Evolutionary conservation across 2,797 vertebrate species (phyloP).

Genomic region (Trichosurus vulpecula): DNA sequence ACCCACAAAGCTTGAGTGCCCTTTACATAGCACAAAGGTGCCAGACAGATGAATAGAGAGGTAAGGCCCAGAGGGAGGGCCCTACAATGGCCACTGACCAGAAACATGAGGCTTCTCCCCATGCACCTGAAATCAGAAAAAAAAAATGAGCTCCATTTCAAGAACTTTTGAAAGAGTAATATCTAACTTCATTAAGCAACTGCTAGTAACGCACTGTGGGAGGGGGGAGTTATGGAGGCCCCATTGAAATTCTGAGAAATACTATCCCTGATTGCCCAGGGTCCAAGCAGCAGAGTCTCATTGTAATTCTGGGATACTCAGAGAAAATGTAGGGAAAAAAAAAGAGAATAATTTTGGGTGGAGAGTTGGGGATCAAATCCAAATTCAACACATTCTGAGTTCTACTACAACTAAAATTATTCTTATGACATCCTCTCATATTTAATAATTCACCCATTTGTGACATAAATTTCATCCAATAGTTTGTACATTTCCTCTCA

Average conservation of each 20-base stretch:
- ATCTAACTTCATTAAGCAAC: neutral
- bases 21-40: slow-evolving; percentile 65
- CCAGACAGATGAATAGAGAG: slow-evolving; percentile 63
- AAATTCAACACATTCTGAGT: neutral
- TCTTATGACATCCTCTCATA: neutral
- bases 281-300: neutral
- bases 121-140: slow-evolving; percentile 35
- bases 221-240: no score
- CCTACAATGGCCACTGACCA: slow-evolving; percentile 28
- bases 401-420: neutral
- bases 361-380: neutral
- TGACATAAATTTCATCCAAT: neutral
- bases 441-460: neutral
- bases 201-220: neutral
- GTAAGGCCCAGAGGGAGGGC: slow-evolving; percentile 22
- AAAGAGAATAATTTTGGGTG: neutral
- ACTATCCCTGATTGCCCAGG: neutral
- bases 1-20: slow-evolving; percentile 44
- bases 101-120: slow-evolving; percentile 51
- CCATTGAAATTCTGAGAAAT: neutral
- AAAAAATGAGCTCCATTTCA: slow-evolving; percentile 21
- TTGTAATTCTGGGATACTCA: neutral
- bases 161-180: slow-evolving; percentile 54
- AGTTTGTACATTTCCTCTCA: neutral
- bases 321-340: neutral